These are phyloP conservation scores for Hydractinia symbiolongicarpus DNA, from an alignment of 30 jellyfish, hydroid and myxozoan species.

Conservation along the genomic window DNA sequence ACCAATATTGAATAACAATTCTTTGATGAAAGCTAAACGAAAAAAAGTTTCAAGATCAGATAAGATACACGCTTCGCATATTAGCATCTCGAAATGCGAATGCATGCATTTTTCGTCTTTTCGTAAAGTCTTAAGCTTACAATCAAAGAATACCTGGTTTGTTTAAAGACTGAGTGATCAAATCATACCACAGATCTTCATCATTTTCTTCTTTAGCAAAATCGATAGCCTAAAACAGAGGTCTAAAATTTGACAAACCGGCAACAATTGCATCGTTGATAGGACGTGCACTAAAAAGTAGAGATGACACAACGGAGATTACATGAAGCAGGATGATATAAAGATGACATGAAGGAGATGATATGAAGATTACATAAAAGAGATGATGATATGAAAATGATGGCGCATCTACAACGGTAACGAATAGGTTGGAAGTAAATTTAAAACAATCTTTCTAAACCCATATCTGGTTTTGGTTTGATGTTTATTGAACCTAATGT, in stretches of 20 bases:
- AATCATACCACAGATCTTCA: conserved; percentile 82
- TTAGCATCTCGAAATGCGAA: too few relatives aligned
- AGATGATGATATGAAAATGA: too few relatives aligned
- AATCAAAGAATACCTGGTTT: conserved; percentile 41
- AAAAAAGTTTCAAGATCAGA: background rate
- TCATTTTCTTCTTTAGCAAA: conserved; percentile 92
- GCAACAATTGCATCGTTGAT: background rate
- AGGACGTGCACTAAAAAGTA: background rate
- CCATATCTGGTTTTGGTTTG: too few relatives aligned
- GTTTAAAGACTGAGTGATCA: conserved; percentile 59
- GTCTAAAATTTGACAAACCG: background rate
- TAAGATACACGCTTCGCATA: too few relatives aligned
- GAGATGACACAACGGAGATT: background rate
- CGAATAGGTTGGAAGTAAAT: too few relatives aligned
- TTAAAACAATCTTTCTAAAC: too few relatives aligned
- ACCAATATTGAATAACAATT: conserved; percentile 74
- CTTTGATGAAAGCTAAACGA: conserved; percentile 53
- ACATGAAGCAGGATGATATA: background rate
- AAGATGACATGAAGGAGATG: background rate
- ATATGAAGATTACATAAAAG: background rate
- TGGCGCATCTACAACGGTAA: too few relatives aligned
- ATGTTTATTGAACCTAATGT: too few relatives aligned
- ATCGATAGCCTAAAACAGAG: conserved; percentile 61
- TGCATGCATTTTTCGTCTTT: too few relatives aligned
- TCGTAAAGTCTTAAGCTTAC: too few relatives aligned